A percentile compares a stretch with the other conserved stretches of the same genome.
Evolutionary conservation across 2,888 invertebrate genomes (phyloP).

Genomic region (Caenorhabditis sp.): DNA sequence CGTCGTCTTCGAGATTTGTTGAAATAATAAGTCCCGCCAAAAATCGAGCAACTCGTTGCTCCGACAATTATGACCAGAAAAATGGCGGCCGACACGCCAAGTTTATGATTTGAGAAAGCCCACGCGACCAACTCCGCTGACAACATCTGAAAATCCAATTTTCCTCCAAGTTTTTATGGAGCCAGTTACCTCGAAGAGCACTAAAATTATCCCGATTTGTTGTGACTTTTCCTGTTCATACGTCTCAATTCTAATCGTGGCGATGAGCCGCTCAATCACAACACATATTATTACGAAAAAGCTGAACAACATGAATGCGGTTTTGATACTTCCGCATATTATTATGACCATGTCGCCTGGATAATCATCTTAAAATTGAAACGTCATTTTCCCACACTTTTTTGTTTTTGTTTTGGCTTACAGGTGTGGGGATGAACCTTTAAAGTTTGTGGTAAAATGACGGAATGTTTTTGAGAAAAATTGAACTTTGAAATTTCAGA

Average conservation of each 20-base stretch:
- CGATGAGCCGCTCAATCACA: not conserved
- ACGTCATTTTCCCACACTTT: not conserved
- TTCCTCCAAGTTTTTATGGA: not conserved
- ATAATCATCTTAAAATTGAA: not conserved
- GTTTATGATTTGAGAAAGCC: not conserved
- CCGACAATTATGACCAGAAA: not conserved
- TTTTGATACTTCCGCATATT: not conserved
- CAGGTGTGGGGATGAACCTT: too few relatives aligned
- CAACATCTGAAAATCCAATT: not conserved
- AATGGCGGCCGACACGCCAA: not conserved
- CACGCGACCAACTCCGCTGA: not conserved
- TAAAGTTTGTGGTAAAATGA: too few relatives aligned
- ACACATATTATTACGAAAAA: not conserved
- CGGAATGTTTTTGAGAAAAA: too few relatives aligned
- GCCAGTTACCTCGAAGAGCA: not conserved
- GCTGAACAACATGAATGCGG: conserved; percentile 1
- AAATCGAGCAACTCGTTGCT: not conserved
- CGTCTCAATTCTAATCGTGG: not conserved
- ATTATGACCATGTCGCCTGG: not conserved
- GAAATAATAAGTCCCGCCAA: not conserved
- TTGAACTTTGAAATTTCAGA: too few relatives aligned
- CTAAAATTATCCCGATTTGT: not conserved
- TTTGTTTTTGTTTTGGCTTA: not conserved
- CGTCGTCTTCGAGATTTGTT: not conserved
- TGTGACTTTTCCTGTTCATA: not conserved